Conservation (phyloP, 2,888 invertebrate genomes). For the Synanthedon myopaeformis region DNA sequence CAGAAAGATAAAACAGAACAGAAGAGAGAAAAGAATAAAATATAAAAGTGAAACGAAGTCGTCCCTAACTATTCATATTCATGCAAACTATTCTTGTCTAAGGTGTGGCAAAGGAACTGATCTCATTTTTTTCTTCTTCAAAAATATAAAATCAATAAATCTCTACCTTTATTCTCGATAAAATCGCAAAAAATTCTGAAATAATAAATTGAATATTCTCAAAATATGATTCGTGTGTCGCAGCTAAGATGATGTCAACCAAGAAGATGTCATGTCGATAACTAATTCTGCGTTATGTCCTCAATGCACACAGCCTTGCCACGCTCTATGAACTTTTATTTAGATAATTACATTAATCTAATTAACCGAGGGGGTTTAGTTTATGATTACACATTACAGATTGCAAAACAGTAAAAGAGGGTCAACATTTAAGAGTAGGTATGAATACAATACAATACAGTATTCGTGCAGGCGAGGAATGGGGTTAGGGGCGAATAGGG, state of each 20-base stretch:
- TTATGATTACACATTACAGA: conserved; percentile 64
- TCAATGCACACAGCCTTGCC: conserved; percentile 80
- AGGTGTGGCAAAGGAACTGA: conserved; percentile 71
- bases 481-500: conserved; percentile 34
- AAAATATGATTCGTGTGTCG: conserved; percentile 59
- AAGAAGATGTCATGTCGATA: conserved; percentile 59
- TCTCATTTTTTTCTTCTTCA: conserved; percentile 41
- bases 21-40: conserved; percentile 29
- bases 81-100: conserved; percentile 63
- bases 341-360: conserved; percentile 67
- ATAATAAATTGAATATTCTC: conserved; percentile 40
- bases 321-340: conserved; percentile 69
- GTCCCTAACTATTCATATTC: conserved; percentile 34
- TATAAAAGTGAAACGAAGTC: conserved; percentile 26
- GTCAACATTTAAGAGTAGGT: conserved; percentile 55
- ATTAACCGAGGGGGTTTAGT: conserved; percentile 63
- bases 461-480: conserved; percentile 61
- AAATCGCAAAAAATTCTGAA: conserved; percentile 50
- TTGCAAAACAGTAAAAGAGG: conserved; percentile 63
- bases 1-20: conserved; percentile 23
- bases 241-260: conserved; percentile 59
- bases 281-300: conserved; percentile 69
- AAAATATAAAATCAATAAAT: conserved; percentile 32
- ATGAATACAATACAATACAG: conserved; percentile 57
- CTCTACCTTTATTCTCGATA: conserved; percentile 51